A percentile compares a stretch with the other conserved stretches of the same genome.
These are phyloP conservation scores for Heterotis niloticus DNA, from an alignment of 2,113 vertebrate species.

Conservation along the genomic window DNA sequence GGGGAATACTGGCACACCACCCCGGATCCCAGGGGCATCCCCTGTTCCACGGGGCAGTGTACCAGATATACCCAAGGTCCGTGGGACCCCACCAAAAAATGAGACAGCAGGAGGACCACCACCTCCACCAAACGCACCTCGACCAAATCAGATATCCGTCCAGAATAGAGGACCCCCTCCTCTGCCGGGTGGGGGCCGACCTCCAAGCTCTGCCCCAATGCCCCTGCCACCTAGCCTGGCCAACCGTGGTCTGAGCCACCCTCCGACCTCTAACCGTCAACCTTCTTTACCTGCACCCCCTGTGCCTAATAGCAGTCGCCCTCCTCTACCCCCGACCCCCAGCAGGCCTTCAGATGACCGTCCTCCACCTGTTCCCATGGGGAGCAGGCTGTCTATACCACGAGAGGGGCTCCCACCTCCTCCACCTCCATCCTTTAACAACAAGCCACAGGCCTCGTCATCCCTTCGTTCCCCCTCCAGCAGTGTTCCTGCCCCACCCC, in stretches of 20 bases:
- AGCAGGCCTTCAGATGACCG: constrained; percentile 20
- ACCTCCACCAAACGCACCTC: constrained; percentile 77
- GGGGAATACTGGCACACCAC: constrained; percentile 44
- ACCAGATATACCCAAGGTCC: constrained; percentile 58
- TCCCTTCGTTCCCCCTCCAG: constrained; percentile 53
- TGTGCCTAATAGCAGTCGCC: constrained; percentile 54
- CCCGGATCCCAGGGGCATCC: constrained; percentile 61
- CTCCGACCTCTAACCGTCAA: constrained; percentile 51
- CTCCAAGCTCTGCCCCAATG: constrained; percentile 48
- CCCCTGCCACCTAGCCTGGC: constrained; percentile 62
- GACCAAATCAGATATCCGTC: constrained; percentile 61
- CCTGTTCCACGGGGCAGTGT: constrained; percentile 51
- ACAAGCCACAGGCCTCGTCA: constrained; percentile 66
- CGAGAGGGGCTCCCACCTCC: constrained; percentile 11
- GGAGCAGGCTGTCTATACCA: background rate
- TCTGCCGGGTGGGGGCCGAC: constrained; percentile 57
- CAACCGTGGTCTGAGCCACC: constrained; percentile 53
- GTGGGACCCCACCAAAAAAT: constrained; percentile 62
- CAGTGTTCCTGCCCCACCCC: constrained; percentile 64
- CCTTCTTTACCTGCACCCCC: constrained; percentile 41
- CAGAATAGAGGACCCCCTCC: constrained; percentile 66
- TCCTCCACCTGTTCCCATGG: background rate
- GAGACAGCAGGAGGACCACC: constrained; percentile 65
- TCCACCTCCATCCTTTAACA: constrained; percentile 66
- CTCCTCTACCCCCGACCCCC: constrained; percentile 58